Evolutionary conservation across 2,113 vertebrate genomes (phyloP).

Genomic region (Emydura subglobosa): DNA sequence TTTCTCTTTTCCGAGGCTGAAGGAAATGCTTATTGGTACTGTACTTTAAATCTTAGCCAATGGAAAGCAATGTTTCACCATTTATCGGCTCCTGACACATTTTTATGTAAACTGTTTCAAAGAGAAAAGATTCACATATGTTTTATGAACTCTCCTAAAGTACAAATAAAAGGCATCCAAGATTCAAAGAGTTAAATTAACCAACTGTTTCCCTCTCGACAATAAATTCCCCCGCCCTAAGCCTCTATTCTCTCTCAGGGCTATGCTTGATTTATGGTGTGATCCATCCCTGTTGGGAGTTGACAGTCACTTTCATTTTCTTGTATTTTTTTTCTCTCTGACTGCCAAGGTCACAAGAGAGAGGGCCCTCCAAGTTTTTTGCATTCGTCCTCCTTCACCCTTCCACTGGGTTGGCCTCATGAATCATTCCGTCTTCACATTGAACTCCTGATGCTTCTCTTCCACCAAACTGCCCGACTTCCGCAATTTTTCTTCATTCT

Average conservation of each 20-base stretch:
- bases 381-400: slow-evolving; percentile 85
- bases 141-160: neutral
- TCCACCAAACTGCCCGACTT: slow-evolving; percentile 92
- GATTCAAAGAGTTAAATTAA: slow-evolving; percentile 81
- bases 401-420: slow-evolving; percentile 87
- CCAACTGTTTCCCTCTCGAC: neutral
- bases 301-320: slow-evolving; percentile 95
- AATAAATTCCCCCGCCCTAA: slow-evolving; percentile 26
- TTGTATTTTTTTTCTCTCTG: slow-evolving; percentile 80
- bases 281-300: slow-evolving; percentile 87
- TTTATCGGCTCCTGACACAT: slow-evolving; percentile 30
- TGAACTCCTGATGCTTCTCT: slow-evolving; percentile 93
- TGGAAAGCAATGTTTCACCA: slow-evolving; percentile 33
- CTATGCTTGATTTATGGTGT: slow-evolving; percentile 88
- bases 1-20: slow-evolving; percentile 54
- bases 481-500: slow-evolving; percentile 99
- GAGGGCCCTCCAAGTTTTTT: slow-evolving; percentile 86
- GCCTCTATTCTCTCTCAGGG: slow-evolving; percentile 61
- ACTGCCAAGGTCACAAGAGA: slow-evolving; percentile 92
- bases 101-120: slow-evolving; percentile 51
- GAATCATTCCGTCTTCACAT: slow-evolving; percentile 99
- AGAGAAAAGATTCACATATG: neutral
- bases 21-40: slow-evolving; percentile 56
- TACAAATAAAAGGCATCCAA: slow-evolving; percentile 30
- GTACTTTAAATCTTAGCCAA: slow-evolving; percentile 47